phyloP scores from a whole-genome alignment of 2,888 invertebrate species.

The Gandaritis pyraliata region DNA sequence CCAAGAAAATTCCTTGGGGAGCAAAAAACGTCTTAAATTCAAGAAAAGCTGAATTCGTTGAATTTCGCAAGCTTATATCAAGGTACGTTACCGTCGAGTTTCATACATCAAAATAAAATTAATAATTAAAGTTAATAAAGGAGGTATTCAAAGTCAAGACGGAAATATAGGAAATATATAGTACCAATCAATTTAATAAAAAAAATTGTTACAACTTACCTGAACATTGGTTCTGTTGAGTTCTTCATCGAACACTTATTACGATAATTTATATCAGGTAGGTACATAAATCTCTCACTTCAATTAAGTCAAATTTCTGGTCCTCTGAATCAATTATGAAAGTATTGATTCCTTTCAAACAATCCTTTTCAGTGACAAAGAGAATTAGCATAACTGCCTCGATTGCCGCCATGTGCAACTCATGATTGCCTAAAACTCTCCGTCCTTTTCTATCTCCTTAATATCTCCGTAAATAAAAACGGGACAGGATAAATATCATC shows the following conservation, averaged over 20 bases:
- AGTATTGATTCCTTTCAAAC: constrained; percentile 19
- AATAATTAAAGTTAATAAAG: no score
- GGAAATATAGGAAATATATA: no score
- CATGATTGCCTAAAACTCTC: constrained; percentile 31
- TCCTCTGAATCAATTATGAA: constrained; percentile 5
- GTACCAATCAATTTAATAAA: no score
- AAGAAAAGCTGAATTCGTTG: background rate
- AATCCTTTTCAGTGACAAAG: constrained; percentile 24
- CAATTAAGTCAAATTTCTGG: background rate
- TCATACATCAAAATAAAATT: no score
- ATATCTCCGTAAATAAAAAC: constrained; percentile 32
- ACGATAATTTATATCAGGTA: background rate
- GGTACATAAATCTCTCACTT: background rate
- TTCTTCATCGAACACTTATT: no score
- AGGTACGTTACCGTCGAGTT: constrained; percentile 3
- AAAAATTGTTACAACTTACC: no score
- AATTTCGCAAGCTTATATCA: background rate
- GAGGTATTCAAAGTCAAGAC: no score
- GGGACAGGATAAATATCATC: constrained; percentile 41
- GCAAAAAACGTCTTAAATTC: constrained; percentile 1
- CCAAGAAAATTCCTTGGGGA: background rate
- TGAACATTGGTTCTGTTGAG: no score
- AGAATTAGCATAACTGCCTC: constrained; percentile 32
- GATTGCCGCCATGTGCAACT: constrained; percentile 38
- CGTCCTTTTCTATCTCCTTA: constrained; percentile 25